Evolutionary conservation across 2,888 invertebrate species (phyloP).

Genomic region (Idaea straminata): DNA sequence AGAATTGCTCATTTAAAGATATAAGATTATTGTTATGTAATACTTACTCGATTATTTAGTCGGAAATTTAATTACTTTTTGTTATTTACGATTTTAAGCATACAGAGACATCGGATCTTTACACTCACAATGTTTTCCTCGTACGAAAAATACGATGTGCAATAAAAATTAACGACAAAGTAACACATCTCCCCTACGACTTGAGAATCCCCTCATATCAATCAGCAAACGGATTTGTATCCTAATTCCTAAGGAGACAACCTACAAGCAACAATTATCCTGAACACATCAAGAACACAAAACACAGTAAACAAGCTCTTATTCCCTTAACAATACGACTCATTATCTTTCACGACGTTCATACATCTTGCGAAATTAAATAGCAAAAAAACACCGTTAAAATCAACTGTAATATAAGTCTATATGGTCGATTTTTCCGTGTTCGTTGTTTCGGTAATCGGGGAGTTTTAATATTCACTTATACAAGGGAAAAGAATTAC

Average conservation of each 20-base stretch:
- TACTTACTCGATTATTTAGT: too few relatives aligned
- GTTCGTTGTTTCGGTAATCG: constrained; percentile 37
- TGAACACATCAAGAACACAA: constrained; percentile 51
- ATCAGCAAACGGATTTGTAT: constrained; percentile 74
- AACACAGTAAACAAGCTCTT: constrained; percentile 38
- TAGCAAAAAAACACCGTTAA: constrained; percentile 33
- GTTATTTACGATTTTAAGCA: too few relatives aligned
- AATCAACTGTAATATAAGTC: constrained; percentile 38
- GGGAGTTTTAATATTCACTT: constrained; percentile 74
- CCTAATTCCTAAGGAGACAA: constrained; percentile 75
- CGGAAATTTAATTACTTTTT: too few relatives aligned
- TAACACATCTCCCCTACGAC: constrained; percentile 40
- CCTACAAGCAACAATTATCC: constrained; percentile 77
- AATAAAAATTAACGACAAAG: constrained; percentile 62
- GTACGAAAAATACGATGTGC: constrained; percentile 46
- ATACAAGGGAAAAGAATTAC: constrained; percentile 76
- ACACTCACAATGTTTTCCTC: constrained; percentile 1
- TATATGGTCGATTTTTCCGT: constrained; percentile 37
- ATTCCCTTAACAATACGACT: constrained; percentile 33
- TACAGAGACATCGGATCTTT: too few relatives aligned
- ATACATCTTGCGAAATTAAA: constrained; percentile 49
- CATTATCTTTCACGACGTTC: constrained; percentile 33
- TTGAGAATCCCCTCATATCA: constrained; percentile 54
- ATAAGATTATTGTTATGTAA: too few relatives aligned
- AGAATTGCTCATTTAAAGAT: too few relatives aligned